Evolutionary conservation across 1,140 invertebrate genomes (phyloP).

Genomic region (Diabrotica virgifera): DNA sequence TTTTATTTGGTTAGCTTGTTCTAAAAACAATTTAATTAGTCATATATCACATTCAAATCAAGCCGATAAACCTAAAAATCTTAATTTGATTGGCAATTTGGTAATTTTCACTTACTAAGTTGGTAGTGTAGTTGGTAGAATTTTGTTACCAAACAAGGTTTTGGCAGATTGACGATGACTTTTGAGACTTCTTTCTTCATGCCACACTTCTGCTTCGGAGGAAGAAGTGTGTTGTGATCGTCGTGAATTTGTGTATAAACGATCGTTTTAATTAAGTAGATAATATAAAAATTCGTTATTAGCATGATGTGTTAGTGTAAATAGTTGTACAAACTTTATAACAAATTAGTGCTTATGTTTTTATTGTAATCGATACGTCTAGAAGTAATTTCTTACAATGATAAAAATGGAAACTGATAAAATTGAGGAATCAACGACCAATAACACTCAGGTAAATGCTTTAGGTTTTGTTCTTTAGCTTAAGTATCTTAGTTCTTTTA

Average conservation of each 20-base stretch:
- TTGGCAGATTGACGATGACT: constrained; percentile 19
- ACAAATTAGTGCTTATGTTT: constrained; percentile 19
- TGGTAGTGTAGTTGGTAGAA: no score
- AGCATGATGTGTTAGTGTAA: constrained; percentile 33
- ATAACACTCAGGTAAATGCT: constrained; percentile 54
- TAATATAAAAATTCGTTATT: constrained; percentile 14
- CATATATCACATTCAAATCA: no score
- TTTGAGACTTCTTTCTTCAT: constrained; percentile 16
- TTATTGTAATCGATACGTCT: constrained; percentile 17
- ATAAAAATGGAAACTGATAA: constrained; percentile 68
- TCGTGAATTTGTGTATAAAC: constrained; percentile 10
- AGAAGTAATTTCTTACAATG: constrained; percentile 32
- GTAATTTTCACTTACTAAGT: no score
- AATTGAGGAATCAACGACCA: constrained; percentile 58
- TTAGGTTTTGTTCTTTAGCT: background rate
- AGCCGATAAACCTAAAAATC: no score
- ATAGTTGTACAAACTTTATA: constrained; percentile 17
- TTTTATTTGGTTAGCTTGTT: no score
- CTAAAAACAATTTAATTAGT: no score
- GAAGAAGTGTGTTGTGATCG: constrained; percentile 20
- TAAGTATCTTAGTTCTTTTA: no score
- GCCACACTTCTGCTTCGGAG: constrained; percentile 24
- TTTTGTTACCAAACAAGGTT: background rate
- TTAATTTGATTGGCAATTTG: no score
- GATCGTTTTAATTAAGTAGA: constrained; percentile 9